Evolutionary conservation across 2,888 invertebrate genomes (phyloP).

Genomic region (Unio pictorum): DNA sequence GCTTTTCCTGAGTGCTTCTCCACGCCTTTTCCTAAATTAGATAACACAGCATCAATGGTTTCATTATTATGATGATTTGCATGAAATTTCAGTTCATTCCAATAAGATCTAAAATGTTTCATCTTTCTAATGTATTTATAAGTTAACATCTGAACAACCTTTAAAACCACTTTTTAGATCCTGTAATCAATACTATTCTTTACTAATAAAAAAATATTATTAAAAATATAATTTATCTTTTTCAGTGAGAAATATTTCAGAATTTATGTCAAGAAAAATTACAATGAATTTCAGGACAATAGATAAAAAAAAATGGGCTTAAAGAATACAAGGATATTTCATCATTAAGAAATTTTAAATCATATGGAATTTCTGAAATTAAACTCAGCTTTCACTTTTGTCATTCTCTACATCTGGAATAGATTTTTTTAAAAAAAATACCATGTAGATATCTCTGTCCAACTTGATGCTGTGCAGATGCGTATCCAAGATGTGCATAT

Average conservation of each 20-base stretch:
- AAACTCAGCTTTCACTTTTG: neutral
- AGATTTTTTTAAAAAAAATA: constrained; percentile 16
- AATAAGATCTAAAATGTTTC: neutral
- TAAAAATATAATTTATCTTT: too few relatives aligned
- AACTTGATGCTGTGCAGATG: constrained; percentile 72
- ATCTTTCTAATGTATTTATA: too few relatives aligned
- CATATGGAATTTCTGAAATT: neutral
- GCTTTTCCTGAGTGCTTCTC: constrained; percentile 71
- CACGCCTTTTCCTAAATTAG: constrained; percentile 66
- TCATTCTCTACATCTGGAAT: neutral
- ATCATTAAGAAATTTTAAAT: neutral
- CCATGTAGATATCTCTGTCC: constrained; percentile 73
- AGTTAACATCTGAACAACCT: too few relatives aligned
- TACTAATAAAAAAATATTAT: too few relatives aligned
- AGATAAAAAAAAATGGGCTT: neutral
- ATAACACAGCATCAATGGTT: neutral
- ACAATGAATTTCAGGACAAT: neutral
- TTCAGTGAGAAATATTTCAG: too few relatives aligned
- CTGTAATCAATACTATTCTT: too few relatives aligned
- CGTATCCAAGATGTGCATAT: constrained; percentile 72
- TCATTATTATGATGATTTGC: neutral
- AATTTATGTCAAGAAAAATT: neutral
- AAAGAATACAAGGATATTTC: neutral
- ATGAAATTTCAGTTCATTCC: neutral
- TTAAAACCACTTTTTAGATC: too few relatives aligned